phyloP scores from a whole-genome alignment of 2,888 invertebrate species.

The Catocala sponsa region DNA sequence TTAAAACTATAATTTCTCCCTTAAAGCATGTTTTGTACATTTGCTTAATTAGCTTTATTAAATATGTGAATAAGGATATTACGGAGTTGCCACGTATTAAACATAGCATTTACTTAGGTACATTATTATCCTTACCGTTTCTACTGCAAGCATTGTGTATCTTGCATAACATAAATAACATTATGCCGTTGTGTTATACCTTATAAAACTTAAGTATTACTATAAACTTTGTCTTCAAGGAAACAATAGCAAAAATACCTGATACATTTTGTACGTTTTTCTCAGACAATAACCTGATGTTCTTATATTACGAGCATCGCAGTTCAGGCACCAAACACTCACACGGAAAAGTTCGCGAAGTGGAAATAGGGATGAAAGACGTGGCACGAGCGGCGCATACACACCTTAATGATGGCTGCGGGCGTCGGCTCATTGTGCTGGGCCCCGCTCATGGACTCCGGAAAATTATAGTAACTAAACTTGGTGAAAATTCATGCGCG shows the following conservation, averaged over 20 bases:
- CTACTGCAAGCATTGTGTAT: too few relatives aligned
- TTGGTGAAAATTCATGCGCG: constrained; percentile 62
- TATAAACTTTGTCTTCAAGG: too few relatives aligned
- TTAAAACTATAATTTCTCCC: too few relatives aligned
- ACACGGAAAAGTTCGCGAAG: constrained; percentile 53
- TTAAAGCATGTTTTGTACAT: too few relatives aligned
- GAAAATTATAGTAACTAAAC: constrained; percentile 80
- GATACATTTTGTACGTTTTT: not conserved
- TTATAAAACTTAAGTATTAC: too few relatives aligned
- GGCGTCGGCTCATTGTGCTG: constrained; percentile 72
- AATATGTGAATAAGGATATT: too few relatives aligned
- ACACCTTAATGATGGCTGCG: constrained; percentile 76
- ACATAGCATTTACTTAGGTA: too few relatives aligned
- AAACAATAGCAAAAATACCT: not conserved
- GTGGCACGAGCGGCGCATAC: constrained; percentile 52
- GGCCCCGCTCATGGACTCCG: constrained; percentile 65
- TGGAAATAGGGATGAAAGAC: constrained; percentile 60
- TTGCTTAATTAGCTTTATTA: too few relatives aligned
- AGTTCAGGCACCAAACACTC: constrained; percentile 45
- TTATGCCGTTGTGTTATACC: too few relatives aligned
- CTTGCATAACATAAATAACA: too few relatives aligned
- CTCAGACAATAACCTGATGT: not conserved
- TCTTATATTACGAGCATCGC: constrained; percentile 22
- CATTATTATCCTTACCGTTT: too few relatives aligned
- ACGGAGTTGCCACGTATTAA: too few relatives aligned